These are phyloP conservation scores for Bursaphelenchus okinawaensis DNA, from an alignment of 2,888 invertebrate species.

Conservation along the genomic window DNA sequence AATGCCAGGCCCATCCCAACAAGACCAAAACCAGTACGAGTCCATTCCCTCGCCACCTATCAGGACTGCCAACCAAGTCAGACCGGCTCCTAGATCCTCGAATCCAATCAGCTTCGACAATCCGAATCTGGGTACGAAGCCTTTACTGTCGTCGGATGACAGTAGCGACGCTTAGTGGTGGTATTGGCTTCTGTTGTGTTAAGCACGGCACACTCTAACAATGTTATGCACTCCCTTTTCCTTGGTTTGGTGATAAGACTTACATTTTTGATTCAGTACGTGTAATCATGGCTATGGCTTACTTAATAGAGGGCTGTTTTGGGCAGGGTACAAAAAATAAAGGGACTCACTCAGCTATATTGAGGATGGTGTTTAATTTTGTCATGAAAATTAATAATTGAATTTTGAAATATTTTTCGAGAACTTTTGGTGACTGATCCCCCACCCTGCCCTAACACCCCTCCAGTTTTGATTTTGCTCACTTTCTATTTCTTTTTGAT, in stretches of 20 bases:
- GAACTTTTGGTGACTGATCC: too few relatives aligned
- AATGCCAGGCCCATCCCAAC: not conserved
- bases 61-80: too few relatives aligned
- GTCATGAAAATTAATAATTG: too few relatives aligned
- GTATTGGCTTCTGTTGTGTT: not conserved
- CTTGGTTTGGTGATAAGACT: not conserved
- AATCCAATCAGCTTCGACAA: slow-evolving; percentile 26
- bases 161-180: not conserved
- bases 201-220: not conserved
- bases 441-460: too few relatives aligned
- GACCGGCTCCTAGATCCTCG: not conserved
- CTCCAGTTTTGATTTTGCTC: too few relatives aligned
- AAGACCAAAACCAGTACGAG: slow-evolving; percentile 8
- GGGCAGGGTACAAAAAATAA: too few relatives aligned
- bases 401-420: too few relatives aligned
- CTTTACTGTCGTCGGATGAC: slow-evolving; percentile 11
- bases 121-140: slow-evolving; percentile 23
- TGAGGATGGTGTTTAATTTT: too few relatives aligned
- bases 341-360: too few relatives aligned
- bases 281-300: not conserved
- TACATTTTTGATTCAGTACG: not conserved
- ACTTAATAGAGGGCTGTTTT: not conserved
- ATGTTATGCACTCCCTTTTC: not conserved
- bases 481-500: too few relatives aligned
- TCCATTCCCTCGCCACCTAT: slow-evolving; percentile 6